Evolutionary conservation across 2,113 vertebrate genomes (phyloP).

Genomic region (Oreochromis aureus): DNA sequence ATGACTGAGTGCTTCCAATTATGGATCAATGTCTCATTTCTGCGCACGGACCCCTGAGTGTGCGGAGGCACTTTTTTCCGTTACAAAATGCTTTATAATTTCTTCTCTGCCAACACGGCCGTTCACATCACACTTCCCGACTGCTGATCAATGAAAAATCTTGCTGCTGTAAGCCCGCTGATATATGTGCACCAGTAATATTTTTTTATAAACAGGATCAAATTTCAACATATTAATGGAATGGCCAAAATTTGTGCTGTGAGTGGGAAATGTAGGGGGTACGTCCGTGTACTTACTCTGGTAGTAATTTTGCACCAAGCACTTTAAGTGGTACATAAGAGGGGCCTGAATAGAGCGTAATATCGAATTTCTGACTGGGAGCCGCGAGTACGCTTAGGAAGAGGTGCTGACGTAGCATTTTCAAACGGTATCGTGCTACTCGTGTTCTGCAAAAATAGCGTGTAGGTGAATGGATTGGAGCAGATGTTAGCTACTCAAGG

Average conservation of each 20-base stretch:
- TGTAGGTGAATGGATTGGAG: background rate
- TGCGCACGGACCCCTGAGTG: conserved; percentile 43
- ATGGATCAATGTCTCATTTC: conserved; percentile 76
- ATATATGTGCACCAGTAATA: background rate
- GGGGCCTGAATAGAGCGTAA: conserved; percentile 16
- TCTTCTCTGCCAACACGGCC: conserved; percentile 21
- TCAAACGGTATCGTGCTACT: conserved; percentile 4
- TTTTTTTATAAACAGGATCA: background rate
- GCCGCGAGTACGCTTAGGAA: background rate
- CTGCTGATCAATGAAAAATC: conserved; percentile 47
- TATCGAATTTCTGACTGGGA: conserved; percentile 40
- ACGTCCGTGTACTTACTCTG: conserved; percentile 26
- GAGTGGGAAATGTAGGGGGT: background rate
- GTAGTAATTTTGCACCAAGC: conserved; percentile 46
- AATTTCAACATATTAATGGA: background rate
- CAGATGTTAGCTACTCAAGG: background rate
- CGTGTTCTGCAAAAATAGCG: conserved; percentile 4
- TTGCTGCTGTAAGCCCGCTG: conserved; percentile 6
- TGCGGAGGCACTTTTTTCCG: conserved; percentile 30
- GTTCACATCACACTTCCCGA: background rate
- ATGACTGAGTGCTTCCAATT: conserved; percentile 72
- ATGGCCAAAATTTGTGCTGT: background rate
- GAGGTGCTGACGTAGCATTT: conserved; percentile 26
- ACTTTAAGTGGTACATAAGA: conserved; percentile 44
- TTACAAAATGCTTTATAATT: conserved; percentile 58